Conservation (phyloP, 2,113 vertebrate species). For the Tauraco erythrolophus region DNA sequence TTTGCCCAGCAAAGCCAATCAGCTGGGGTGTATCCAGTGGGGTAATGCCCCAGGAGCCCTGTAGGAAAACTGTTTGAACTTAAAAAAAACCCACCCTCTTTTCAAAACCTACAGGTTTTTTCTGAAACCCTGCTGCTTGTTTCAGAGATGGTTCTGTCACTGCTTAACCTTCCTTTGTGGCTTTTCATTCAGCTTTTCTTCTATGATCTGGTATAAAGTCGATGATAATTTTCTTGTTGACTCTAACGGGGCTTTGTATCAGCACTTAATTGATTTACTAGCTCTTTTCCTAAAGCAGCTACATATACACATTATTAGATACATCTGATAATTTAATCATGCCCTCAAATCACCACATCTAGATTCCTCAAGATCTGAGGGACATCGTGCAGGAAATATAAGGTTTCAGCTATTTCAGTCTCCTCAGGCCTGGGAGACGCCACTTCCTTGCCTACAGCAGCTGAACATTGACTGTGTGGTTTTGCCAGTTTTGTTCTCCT, state of each 20-base stretch:
- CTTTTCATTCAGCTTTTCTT: neutral
- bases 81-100: neutral
- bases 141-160: neutral
- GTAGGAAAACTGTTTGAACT: neutral
- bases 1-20: neutral
- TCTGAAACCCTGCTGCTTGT: neutral
- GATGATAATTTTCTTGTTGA: neutral
- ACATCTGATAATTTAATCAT: neutral
- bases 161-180: neutral
- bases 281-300: neutral
- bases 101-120: neutral
- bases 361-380: neutral
- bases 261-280: neutral
- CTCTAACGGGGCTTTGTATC: neutral
- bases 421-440: neutral
- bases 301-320: neutral
- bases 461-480: neutral
- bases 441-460: neutral
- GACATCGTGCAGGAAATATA: neutral
- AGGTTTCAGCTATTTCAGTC: neutral
- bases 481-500: neutral
- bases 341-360: neutral
- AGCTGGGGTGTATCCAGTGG: neutral
- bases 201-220: neutral
- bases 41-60: neutral